phyloP scores from a whole-genome alignment of 2,888 invertebrate species.

The Patella depressa region DNA sequence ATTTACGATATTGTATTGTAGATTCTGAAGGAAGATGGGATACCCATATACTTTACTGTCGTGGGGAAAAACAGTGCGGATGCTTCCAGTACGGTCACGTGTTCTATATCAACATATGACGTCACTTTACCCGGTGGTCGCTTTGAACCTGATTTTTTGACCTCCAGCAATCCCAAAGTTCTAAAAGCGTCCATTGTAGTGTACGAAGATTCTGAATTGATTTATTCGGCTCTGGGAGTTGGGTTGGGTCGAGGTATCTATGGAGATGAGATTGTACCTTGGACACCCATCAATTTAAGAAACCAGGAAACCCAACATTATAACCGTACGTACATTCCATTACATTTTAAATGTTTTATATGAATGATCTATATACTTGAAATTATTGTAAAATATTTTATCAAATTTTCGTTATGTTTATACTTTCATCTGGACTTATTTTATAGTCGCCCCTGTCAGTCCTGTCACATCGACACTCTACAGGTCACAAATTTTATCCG shows the following conservation, averaged over 20 bases:
- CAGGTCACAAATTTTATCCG: too few relatives aligned
- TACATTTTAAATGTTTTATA: too few relatives aligned
- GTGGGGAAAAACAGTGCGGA: conserved; percentile 49
- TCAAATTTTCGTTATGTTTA: too few relatives aligned
- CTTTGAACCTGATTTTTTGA: conserved; percentile 38
- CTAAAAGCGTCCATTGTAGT: conserved; percentile 43
- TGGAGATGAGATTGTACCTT: conserved; percentile 16
- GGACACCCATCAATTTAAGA: conserved; percentile 17
- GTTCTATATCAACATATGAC: conserved; percentile 49
- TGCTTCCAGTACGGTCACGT: conserved; percentile 38
- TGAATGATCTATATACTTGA: too few relatives aligned
- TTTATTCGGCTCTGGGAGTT: conserved; percentile 21
- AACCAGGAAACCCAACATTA: conserved; percentile 5
- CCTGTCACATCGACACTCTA: too few relatives aligned
- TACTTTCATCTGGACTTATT: too few relatives aligned
- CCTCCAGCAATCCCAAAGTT: conserved; percentile 47
- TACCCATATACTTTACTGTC: conserved; percentile 50
- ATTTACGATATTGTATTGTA: too few relatives aligned
- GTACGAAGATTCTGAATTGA: conserved; percentile 45
- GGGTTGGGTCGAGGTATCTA: conserved; percentile 27
- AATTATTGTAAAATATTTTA: too few relatives aligned
- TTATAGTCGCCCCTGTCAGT: too few relatives aligned
- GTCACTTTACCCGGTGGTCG: conserved; percentile 49
- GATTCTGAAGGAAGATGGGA: conserved; percentile 30
- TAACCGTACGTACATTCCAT: conserved; percentile 15